These are phyloP conservation scores for Smithornis capensis DNA, from an alignment of 2,113 vertebrate species.

Conservation along the genomic window DNA sequence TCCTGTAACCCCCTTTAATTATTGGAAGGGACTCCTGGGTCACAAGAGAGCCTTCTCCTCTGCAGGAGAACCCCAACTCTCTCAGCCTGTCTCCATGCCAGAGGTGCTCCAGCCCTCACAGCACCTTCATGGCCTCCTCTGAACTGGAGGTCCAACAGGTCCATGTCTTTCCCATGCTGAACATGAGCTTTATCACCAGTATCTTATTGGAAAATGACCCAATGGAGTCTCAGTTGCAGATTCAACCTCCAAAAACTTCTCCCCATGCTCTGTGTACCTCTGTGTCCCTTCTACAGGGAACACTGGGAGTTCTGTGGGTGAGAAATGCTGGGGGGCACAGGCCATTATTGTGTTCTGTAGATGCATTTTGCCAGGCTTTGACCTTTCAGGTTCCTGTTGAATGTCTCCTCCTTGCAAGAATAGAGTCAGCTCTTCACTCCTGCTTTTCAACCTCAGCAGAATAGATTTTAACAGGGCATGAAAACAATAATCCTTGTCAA, in stretches of 20 bases:
- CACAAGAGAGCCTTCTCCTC: neutral
- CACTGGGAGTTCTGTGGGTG: neutral
- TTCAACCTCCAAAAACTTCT: neutral
- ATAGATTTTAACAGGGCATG: neutral
- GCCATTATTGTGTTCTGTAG: neutral
- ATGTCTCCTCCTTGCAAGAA: neutral
- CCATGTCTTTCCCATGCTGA: neutral
- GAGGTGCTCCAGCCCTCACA: neutral
- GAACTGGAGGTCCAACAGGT: neutral
- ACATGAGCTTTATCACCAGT: too few relatives aligned
- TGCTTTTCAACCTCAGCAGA: neutral
- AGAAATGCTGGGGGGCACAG: neutral
- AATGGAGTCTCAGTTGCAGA: neutral
- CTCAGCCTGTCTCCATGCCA: neutral
- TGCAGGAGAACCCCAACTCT: accelerated
- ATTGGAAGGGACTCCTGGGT: neutral
- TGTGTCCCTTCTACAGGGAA: neutral
- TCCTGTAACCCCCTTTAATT: neutral
- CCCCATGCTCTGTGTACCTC: neutral
- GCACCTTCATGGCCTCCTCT: neutral
- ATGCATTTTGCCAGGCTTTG: neutral
- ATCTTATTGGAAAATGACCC: neutral
- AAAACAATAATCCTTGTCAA: neutral
- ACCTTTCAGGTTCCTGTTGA: neutral
- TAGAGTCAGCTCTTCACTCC: neutral